Conservation (phyloP, 2,113 vertebrate genomes). For the Nibea coibor region DNA sequence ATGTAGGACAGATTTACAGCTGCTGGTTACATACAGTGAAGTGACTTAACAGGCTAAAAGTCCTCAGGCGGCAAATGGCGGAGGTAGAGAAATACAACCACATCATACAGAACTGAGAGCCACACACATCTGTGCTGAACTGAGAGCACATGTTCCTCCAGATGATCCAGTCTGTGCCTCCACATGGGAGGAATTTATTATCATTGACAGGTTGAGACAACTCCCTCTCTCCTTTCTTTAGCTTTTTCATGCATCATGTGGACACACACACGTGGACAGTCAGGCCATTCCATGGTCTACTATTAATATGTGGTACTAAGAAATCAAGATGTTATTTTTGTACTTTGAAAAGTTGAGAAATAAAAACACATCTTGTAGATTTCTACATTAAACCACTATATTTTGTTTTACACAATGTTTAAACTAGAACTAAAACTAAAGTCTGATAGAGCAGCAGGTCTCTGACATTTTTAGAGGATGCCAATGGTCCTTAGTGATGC, state of each 20-base stretch:
- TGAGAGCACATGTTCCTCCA: background rate
- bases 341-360: background rate
- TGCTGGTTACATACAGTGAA: background rate
- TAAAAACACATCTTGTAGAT: background rate
- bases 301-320: background rate
- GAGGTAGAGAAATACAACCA: constrained; percentile 4
- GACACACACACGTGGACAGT: background rate
- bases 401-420: background rate
- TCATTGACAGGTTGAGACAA: constrained; percentile 4
- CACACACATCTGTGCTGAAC: constrained; percentile 7
- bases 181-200: constrained; percentile 24
- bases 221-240: background rate
- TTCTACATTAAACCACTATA: background rate
- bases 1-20: constrained; percentile 14
- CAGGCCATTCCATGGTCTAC: background rate
- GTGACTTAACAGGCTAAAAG: background rate
- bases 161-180: constrained; percentile 8
- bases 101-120: constrained; percentile 12
- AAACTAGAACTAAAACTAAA: background rate
- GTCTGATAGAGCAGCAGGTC: too few species aligned
- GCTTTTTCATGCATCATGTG: background rate
- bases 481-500: background rate
- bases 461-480: background rate
- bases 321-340: background rate
- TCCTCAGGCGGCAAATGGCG: background rate